Base-by-base conservation (phyloP, 2,888 invertebrate species). In the Branchellion lobata region DNA sequence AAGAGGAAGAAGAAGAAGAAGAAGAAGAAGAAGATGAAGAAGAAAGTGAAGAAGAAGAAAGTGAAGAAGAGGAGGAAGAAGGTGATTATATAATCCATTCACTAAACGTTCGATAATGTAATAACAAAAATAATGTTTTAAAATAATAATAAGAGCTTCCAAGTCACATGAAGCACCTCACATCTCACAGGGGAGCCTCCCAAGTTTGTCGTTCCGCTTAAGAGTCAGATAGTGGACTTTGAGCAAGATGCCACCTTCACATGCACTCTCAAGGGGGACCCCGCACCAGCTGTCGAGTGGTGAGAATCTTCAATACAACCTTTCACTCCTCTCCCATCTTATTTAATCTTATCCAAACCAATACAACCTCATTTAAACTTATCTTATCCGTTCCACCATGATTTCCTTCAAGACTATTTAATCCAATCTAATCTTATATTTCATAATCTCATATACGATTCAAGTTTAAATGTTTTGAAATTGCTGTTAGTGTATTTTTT, bases 21-120 rank as follows among this genome's bases (percentile, higher is more conserved):
- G 72, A 72, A 8, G 72, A 72, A 47, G 72, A 72, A 29, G 69
- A 34, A 33, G 21, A 14, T 24, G 31, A 69, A 40, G 47, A 73
- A 36, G 74, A 74, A 24, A 51, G 51, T 5, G 74, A 74, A n/a
- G 75, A 75, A 47, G 51, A 47, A 53, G 75, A 75, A 53, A 24
- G 24, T 21, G 75, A 75, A 29, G 75, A 75, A 53, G 75, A 75
- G 53, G 75, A 75, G n/a, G 75, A 75, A 31, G 75, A 75, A 53
- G 75, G 47, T 27, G 21, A 57, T 57, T 57, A 57, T 57, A 14
- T 14, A 57, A 18, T 57, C 61, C 21, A 57, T 57, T 47, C 47
- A 47, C 18, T 14, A 47, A 47, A 14, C 18, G n/a, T n/a, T n/a
- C n/a, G n/a, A n/a, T n/a, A n/a, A n/a, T n/a, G n/a, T n/a, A n/a